A percentile compares a stretch with the other conserved stretches of the same genome.
phyloP scores from a whole-genome alignment of 1,140 invertebrate genomes.

The Aphidius ervi region DNA sequence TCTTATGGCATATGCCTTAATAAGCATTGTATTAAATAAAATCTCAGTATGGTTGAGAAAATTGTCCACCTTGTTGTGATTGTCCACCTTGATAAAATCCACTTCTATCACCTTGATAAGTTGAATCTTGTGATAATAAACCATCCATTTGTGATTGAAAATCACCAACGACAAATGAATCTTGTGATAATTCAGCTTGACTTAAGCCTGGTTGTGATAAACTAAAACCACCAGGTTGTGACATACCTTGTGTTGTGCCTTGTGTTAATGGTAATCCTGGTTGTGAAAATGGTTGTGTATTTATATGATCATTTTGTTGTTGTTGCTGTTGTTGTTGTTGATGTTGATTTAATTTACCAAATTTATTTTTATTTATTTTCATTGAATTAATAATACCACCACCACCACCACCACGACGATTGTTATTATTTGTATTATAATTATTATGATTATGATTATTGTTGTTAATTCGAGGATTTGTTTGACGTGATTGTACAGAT shows the following conservation, averaged over 20 bases:
- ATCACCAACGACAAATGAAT: constrained; percentile 79
- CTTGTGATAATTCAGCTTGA: constrained; percentile 80
- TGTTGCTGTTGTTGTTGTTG: constrained; percentile 35
- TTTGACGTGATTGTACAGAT: constrained; percentile 58
- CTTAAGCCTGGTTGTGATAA: constrained; percentile 65
- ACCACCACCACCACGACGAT: constrained; percentile 32
- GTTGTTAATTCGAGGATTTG: constrained; percentile 33
- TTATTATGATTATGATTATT: no score
- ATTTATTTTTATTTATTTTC: constrained; percentile 34
- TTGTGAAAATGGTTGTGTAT: constrained; percentile 62
- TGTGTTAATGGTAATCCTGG: constrained; percentile 61
- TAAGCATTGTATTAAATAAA: constrained; percentile 41
- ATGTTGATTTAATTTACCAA: constrained; percentile 46
- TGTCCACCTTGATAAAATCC: constrained; percentile 65
- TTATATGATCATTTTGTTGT: constrained; percentile 10
- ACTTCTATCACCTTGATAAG: constrained; percentile 78
- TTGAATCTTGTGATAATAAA: constrained; percentile 90
- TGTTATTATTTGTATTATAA: no score
- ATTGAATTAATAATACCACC: constrained; percentile 14
- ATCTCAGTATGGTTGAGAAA: constrained; percentile 60
- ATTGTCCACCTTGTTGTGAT: constrained; percentile 57
- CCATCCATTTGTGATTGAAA: constrained; percentile 93
- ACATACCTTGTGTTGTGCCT: constrained; percentile 67
- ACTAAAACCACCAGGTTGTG: constrained; percentile 65
- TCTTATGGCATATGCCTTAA: constrained; percentile 51